These are phyloP conservation scores for Gymnarchus niloticus DNA, from an alignment of 2,113 vertebrate species.

Conservation along the genomic window DNA sequence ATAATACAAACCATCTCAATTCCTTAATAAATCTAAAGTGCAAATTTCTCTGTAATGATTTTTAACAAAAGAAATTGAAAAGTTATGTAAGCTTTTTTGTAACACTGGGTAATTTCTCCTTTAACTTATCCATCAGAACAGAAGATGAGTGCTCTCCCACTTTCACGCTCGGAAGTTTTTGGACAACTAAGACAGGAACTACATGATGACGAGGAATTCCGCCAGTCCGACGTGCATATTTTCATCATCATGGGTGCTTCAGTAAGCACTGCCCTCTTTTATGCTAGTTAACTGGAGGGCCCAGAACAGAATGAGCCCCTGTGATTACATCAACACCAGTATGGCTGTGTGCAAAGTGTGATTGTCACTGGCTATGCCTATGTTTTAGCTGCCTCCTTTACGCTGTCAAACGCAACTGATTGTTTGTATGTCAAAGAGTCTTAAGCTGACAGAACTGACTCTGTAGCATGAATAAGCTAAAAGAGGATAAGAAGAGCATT, in stretches of 20 bases:
- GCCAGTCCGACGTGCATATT: conserved; percentile 69
- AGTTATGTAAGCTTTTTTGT: too few species aligned
- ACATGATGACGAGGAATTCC: conserved; percentile 70
- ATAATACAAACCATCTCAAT: too few species aligned
- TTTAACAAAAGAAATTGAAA: too few species aligned
- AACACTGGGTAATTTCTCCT: too few species aligned
- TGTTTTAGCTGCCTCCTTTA: not conserved
- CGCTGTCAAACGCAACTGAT: not conserved
- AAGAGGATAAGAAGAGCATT: not conserved
- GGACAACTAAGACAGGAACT: conserved; percentile 81
- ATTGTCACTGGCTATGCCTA: not conserved
- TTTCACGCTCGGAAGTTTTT: conserved; percentile 77
- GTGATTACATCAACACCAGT: too few species aligned
- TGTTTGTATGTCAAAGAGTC: not conserved
- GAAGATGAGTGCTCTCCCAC: conserved; percentile 57
- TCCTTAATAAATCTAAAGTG: too few species aligned
- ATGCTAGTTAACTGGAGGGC: not conserved
- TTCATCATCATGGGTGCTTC: conserved; percentile 90
- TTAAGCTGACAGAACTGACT: not conserved
- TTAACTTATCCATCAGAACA: too few species aligned
- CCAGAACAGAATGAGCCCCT: not conserved
- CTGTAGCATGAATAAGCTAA: not conserved
- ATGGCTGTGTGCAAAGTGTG: not conserved
- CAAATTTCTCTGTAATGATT: too few species aligned
- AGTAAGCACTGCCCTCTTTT: conserved; percentile 50